These are phyloP conservation scores for Enteromius mattozi DNA, from an alignment of 2,797 vertebrate genomes.

Conservation along the genomic window DNA sequence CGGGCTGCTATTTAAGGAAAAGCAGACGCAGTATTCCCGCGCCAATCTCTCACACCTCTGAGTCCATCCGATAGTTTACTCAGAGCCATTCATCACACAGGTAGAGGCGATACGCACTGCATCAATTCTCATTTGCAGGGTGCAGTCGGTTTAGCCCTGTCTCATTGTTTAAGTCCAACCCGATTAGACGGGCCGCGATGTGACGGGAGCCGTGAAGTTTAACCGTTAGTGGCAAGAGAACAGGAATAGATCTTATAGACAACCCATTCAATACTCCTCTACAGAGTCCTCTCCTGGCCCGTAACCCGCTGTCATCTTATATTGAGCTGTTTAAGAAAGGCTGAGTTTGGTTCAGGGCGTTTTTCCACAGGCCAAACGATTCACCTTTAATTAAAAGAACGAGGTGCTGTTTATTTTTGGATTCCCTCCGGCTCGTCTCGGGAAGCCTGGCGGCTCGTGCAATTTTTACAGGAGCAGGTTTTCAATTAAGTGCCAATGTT, in stretches of 20 bases:
- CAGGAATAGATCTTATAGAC: neutral
- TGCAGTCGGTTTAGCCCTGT: slow-evolving; percentile 43
- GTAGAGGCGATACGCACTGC: slow-evolving; percentile 40
- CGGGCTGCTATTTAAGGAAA: slow-evolving; percentile 34
- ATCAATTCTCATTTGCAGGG: slow-evolving; percentile 53
- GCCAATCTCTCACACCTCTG: slow-evolving; percentile 33
- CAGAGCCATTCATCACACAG: slow-evolving; percentile 48
- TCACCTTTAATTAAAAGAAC: slow-evolving; percentile 57
- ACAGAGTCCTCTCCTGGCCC: neutral
- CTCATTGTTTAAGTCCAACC: slow-evolving; percentile 39
- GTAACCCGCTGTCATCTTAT: slow-evolving; percentile 9
- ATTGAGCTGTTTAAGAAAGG: slow-evolving; percentile 33
- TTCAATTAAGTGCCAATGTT: slow-evolving; percentile 37
- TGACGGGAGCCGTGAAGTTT: slow-evolving; percentile 33
- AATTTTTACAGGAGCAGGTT: slow-evolving; percentile 9
- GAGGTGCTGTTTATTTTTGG: slow-evolving; percentile 49
- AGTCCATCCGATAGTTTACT: slow-evolving; percentile 32
- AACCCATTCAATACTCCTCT: slow-evolving; percentile 12
- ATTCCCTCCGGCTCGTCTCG: slow-evolving; percentile 12
- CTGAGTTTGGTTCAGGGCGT: slow-evolving; percentile 27
- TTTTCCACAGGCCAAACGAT: slow-evolving; percentile 51
- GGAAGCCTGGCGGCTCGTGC: neutral
- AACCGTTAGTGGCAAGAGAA: slow-evolving; percentile 26
- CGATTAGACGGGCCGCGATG: slow-evolving; percentile 42
- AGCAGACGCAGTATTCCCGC: slow-evolving; percentile 8